Conservation (phyloP, 2,888 invertebrate genomes). For the Orthonychiurus folsomi region DNA sequence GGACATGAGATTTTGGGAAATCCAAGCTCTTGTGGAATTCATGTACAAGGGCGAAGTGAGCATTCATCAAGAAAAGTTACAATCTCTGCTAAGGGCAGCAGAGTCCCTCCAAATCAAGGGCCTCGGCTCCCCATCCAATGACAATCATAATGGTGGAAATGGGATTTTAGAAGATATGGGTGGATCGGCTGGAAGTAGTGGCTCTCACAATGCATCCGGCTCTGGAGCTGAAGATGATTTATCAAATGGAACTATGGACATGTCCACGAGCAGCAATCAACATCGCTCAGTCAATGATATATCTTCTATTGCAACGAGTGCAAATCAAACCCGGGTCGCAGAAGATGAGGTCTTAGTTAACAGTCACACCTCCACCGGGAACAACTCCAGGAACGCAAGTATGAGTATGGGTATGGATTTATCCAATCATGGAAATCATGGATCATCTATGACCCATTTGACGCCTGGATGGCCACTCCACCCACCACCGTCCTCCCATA, state of each 20-base stretch:
- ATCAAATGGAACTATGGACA: constrained; percentile 28
- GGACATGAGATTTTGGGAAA: constrained; percentile 40
- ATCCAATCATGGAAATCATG: constrained; percentile 33
- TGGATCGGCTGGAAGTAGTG: not conserved
- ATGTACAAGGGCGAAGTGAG: constrained; percentile 40
- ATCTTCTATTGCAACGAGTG: not conserved
- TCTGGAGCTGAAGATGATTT: constrained; percentile 20
- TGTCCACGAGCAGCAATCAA: constrained; percentile 21
- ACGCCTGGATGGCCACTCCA: constrained; percentile 19
- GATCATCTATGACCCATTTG: constrained; percentile 14
- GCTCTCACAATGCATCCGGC: not conserved
- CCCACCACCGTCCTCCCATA: constrained; percentile 25
- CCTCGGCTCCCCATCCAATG: constrained; percentile 38
- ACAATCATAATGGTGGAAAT: constrained; percentile 17
- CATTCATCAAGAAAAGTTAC: constrained; percentile 40
- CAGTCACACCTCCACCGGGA: not conserved
- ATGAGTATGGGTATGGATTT: constrained; percentile 36
- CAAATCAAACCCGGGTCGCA: not conserved
- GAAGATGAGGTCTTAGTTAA: not conserved
- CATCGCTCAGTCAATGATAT: constrained; percentile 6
- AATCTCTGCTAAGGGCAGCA: constrained; percentile 38
- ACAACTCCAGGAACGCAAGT: not conserved
- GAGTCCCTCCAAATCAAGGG: constrained; percentile 41
- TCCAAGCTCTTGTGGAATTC: constrained; percentile 40
- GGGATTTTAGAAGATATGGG: not conserved